Evolutionary conservation across 2,113 vertebrate genomes (phyloP), one percentile per base, ranked within the genome.

Genomic region (Sprattus sprattus): DNA sequence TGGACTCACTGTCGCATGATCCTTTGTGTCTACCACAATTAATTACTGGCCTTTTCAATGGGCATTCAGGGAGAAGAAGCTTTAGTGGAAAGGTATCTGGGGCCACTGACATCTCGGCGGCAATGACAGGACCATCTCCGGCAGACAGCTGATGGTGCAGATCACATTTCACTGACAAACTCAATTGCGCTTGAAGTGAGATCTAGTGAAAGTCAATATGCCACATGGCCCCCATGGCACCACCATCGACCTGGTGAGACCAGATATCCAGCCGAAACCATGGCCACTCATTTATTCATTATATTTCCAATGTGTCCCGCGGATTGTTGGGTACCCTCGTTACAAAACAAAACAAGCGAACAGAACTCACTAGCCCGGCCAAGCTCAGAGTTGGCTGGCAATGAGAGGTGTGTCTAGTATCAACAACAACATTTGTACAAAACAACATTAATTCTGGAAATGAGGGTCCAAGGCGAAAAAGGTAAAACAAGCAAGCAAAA

Each of bases 171-270:
- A 95, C 96, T 94, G 94, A 96, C 96, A 96, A 96, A 97, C 93
- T 96, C 95, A 96, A 97, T 95, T 93, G 91, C 94, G 93, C 95
- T 92, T 94, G 89, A 94, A 96, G 95, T 96, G 95, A 94, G 94
- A 97, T 94, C 91, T 91, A 96, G 96, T 95, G 96, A 96, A 97
- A 97, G 96, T 97, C 96, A 97, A 97, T 96, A 97, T 93, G 88
- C 88, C 89, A 89, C 89, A 88, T 82, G 84, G 87, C 86, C 86
- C 67, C 83, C 44, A 82, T 80, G 83, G 83, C 85, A 81, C 71
- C 80, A 82, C 84, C 45, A 64, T 78, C 80, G 85, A 86, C 83
- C 47, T 82, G 45, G 85, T 84, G 84, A 87, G 88, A 90, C 86
- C 84, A 86, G 89, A 91, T 89, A 89, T 88, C 89, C 84, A 45